phyloP scores from a whole-genome alignment of 2,113 vertebrate genomes.

The Dicrurus megarhynchus region DNA sequence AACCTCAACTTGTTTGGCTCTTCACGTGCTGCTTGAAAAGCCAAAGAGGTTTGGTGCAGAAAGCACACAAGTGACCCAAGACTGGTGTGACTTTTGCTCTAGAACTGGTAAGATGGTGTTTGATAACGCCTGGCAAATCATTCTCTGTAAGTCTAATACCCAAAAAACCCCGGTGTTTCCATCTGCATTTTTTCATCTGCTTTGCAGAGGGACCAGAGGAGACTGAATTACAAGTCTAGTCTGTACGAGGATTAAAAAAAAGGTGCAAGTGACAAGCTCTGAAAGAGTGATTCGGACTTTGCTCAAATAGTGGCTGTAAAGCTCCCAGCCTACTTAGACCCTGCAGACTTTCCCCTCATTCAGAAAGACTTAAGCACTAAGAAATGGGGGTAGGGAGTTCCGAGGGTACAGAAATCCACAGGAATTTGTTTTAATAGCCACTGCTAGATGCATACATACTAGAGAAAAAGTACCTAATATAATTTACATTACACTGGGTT shows the following conservation, averaged over 20 bases:
- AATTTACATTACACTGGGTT: slow-evolving; percentile 26
- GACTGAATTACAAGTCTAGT: background rate
- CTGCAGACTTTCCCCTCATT: background rate
- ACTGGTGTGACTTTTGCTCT: background rate
- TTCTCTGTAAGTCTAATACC: background rate
- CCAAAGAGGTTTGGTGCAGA: background rate
- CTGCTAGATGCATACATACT: background rate
- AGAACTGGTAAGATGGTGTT: background rate
- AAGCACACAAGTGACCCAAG: background rate
- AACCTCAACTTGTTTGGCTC: background rate
- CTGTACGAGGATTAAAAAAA: background rate
- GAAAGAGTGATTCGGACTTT: background rate
- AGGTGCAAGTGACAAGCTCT: slow-evolving; percentile 1
- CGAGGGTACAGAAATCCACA: background rate
- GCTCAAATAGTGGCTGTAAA: background rate
- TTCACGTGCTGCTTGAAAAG: background rate
- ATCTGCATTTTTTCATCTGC: background rate
- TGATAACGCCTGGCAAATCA: background rate
- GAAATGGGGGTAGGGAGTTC: background rate
- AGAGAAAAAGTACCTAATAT: slow-evolving; percentile 16
- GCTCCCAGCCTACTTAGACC: background rate
- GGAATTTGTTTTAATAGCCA: slow-evolving; percentile 38
- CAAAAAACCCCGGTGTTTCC: background rate
- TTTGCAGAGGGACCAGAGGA: background rate
- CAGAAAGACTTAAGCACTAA: background rate